Base-by-base conservation (phyloP, 1,140 invertebrate genomes). In the Eurosta solidaginis region DNA sequence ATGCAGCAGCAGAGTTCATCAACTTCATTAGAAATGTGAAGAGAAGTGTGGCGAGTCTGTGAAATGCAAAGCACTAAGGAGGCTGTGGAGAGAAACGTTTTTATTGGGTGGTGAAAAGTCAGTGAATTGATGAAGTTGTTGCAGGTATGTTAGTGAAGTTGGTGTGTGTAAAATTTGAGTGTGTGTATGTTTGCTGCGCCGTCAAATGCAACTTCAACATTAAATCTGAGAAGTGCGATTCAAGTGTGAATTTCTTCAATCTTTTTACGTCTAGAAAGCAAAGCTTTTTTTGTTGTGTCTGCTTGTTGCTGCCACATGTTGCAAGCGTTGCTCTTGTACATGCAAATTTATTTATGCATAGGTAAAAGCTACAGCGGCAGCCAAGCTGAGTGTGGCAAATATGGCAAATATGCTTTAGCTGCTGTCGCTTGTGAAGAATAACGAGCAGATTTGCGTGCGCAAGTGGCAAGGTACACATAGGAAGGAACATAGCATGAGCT, bases 341-440 rank as follows among this genome's bases (percentile, higher is more conserved):
- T n/a, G n/a, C n/a, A n/a, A n/a, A n/a, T n/a, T n/a, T n/a, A n/a
- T n/a, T n/a, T n/a, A n/a, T n/a, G n/a, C n/a, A 20, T 17, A 14
- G 59, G 59, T 68, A 40, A 68, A 29, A 40, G 33, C n/a, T 47
- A 17, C 45, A 47, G 45, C 45, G 45, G 45, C 45, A n/a, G 33
- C 59, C 36, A 40, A 68, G n/a, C n/a, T n/a, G n/a, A n/a, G n/a
- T 68, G 14, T 68, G n/a, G 54, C 54, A 59, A 59, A 59, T 59
- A 59, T 33, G 29, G 33, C 36, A 36, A 40, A 68, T 68, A 40
- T 68, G 59, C 59, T 12, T 42, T 27, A 7, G 33, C n/a, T 7
- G 33, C 29, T 40, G 33, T 20, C 33, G 59, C 33, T 22, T 6
- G 14, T 68, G 59, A 10, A 40, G 40, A 68, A 68, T 68, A 68